Evolutionary conservation across 1,140 invertebrate species (phyloP).

Genomic region (Aphelenchoides besseyi): DNA sequence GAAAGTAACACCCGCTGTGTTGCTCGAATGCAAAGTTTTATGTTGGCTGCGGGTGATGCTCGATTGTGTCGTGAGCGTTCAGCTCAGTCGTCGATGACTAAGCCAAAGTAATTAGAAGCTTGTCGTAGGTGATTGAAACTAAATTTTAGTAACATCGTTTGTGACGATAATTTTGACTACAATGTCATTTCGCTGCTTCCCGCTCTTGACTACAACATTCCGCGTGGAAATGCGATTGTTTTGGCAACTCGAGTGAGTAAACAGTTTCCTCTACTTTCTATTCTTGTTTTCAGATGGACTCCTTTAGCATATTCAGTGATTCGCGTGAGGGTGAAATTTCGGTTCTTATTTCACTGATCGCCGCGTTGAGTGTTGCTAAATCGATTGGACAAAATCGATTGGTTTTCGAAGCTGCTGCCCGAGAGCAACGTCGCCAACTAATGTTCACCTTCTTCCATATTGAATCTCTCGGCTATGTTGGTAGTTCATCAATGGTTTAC

Average conservation of each 20-base stretch:
- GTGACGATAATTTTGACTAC: slow-evolving; percentile 9
- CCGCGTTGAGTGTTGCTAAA: background rate
- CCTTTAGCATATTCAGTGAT: background rate
- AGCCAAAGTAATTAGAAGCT: background rate
- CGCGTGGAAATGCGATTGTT: background rate
- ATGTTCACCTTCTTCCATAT: slow-evolving; percentile 23
- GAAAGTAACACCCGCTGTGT: background rate
- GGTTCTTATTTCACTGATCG: slow-evolving; percentile 13
- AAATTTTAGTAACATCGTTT: background rate
- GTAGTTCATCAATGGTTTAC: slow-evolving; percentile 16
- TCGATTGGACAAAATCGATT: slow-evolving; percentile 11
- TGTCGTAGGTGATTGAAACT: too few relatives aligned
- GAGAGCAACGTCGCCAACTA: background rate
- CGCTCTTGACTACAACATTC: background rate
- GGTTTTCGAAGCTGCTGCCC: background rate
- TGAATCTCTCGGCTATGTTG: slow-evolving; percentile 21
- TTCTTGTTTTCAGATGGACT: slow-evolving; percentile 18
- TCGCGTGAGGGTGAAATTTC: slow-evolving; percentile 7
- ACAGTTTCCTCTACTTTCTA: background rate
- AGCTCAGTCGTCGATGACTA: slow-evolving; percentile 1
- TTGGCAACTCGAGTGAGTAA: background rate
- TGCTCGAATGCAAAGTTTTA: slow-evolving; percentile 13
- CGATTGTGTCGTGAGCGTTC: background rate
- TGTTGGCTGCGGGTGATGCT: slow-evolving; percentile 17
- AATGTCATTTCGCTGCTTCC: slow-evolving; percentile 10